Evolutionary conservation across 2,888 invertebrate genomes (phyloP).

Genomic region (Oegoconia quadripuncta): DNA sequence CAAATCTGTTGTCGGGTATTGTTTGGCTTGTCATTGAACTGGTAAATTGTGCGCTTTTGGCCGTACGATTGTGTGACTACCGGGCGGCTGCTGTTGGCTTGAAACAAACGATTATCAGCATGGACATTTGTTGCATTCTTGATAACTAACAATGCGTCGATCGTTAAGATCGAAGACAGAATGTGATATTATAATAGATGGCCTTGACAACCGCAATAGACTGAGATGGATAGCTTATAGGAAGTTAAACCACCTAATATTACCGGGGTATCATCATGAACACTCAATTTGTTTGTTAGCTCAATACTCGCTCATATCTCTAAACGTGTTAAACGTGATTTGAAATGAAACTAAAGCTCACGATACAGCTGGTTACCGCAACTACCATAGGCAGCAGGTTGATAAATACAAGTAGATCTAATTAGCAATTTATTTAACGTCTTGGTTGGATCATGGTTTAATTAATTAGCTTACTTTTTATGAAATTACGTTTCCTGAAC

Average conservation of each 20-base stretch:
- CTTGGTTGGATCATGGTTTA: constrained; percentile 24
- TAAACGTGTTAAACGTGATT: constrained; percentile 2
- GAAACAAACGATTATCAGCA: constrained; percentile 7
- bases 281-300: background rate
- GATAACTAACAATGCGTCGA: too few species aligned
- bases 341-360: constrained; percentile 4
- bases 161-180: too few species aligned
- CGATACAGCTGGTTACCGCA: too few species aligned
- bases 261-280: too few species aligned
- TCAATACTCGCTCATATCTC: background rate
- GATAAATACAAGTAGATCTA: too few species aligned
- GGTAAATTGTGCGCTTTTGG: constrained; percentile 44
- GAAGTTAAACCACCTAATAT: too few species aligned
- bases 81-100: constrained; percentile 13
- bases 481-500: constrained; percentile 41
- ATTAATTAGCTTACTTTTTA: constrained; percentile 32
- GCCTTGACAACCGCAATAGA: too few species aligned
- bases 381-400: too few species aligned
- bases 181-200: too few species aligned
- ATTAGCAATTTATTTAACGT: background rate
- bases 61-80: constrained; percentile 36
- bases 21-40: constrained; percentile 63
- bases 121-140: constrained; percentile 5
- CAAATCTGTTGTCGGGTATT: constrained; percentile 48
- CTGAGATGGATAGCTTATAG: too few species aligned